Evolutionary conservation across 1,140 invertebrate genomes (phyloP).

Genomic region (Temnothorax nylanderi): DNA sequence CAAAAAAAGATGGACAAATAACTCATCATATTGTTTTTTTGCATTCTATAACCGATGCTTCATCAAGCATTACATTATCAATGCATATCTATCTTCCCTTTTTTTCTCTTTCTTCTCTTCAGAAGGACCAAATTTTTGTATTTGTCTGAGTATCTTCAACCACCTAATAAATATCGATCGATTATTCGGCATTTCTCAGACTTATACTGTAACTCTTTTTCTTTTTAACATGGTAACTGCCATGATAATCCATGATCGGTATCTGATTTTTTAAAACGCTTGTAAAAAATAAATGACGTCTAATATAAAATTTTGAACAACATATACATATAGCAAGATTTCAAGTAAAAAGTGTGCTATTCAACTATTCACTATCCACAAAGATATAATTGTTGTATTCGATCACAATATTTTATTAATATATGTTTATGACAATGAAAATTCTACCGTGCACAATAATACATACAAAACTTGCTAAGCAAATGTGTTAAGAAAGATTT

Average conservation of each 20-base stretch:
- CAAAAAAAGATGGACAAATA: not conserved
- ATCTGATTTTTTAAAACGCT: not conserved
- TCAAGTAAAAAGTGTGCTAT: too few species aligned
- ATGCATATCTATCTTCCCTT: not conserved
- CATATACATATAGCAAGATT: too few species aligned
- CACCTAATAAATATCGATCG: not conserved
- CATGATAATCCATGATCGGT: not conserved
- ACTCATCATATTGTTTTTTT: not conserved
- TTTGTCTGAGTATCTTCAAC: not conserved
- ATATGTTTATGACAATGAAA: not conserved
- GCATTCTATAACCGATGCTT: not conserved
- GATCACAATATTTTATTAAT: not conserved
- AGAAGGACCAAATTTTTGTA: not conserved
- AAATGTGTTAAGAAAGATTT: not conserved
- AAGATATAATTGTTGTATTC: not conserved
- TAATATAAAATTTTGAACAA: not conserved
- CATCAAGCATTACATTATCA: not conserved
- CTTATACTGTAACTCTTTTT: not conserved
- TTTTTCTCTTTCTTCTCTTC: not conserved
- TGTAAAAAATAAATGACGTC: not conserved
- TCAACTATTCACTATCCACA: not conserved
- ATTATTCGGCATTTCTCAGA: not conserved
- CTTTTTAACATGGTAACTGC: not conserved
- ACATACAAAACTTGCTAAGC: not conserved
- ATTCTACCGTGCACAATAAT: not conserved